Evolutionary conservation across 1,140 invertebrate genomes (phyloP).

Genomic region (Drosophila mojavensis): DNA sequence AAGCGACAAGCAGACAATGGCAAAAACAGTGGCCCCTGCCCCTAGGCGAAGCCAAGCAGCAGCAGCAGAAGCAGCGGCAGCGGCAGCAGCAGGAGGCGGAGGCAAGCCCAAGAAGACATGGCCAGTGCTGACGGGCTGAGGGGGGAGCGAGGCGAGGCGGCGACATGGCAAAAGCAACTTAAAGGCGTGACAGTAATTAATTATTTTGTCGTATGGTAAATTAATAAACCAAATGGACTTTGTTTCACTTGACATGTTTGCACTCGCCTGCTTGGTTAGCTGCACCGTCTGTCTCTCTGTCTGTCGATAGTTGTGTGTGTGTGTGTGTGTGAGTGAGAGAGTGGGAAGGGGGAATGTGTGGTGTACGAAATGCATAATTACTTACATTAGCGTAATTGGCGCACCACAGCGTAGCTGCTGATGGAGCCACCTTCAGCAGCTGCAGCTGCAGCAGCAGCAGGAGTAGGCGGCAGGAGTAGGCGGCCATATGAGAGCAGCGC

Average conservation of each 20-base stretch:
- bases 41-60: constrained; percentile 1
- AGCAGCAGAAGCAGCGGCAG: too few relatives aligned
- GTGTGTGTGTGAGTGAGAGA: constrained; percentile 1
- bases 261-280: constrained; percentile 45
- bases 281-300: background rate
- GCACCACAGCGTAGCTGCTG: constrained; percentile 37
- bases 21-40: constrained; percentile 2
- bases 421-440: background rate
- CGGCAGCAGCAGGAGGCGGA: too few relatives aligned
- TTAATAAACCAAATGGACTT: constrained; percentile 84
- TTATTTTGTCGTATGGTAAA: constrained; percentile 84
- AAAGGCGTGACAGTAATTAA: constrained; percentile 84
- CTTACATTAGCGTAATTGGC: constrained; percentile 78
- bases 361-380: constrained; percentile 75
- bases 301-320: constrained; percentile 24
- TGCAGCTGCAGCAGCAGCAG: constrained; percentile 5
- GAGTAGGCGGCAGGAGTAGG: constrained; percentile 52
- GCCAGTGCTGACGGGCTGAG: background rate
- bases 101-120: background rate
- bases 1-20: constrained; percentile 65
- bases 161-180: constrained; percentile 72
- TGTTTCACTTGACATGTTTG: constrained; percentile 82
- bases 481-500: constrained; percentile 38
- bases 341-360: background rate
- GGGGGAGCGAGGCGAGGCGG: background rate